Evolutionary conservation across 2,888 invertebrate genomes (phyloP).

Genomic region (Morinoia aosen): DNA sequence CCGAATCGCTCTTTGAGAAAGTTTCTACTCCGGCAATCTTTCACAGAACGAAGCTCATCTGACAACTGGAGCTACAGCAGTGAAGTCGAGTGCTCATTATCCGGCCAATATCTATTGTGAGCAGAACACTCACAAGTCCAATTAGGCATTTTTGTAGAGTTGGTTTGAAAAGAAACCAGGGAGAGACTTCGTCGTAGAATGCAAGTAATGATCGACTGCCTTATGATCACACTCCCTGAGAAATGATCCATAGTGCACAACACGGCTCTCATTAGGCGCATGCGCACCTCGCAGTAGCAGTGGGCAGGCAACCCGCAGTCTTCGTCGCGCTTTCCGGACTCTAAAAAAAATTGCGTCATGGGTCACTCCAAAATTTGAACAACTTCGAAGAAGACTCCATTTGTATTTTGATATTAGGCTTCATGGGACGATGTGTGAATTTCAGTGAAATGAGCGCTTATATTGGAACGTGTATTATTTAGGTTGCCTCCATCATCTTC

Average conservation of each 20-base stretch:
- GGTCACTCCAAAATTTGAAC: too few species aligned
- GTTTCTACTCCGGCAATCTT: not conserved
- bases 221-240: not conserved
- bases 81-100: not conserved
- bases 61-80: not conserved
- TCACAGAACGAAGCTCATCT: not conserved
- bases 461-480: not conserved
- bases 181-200: not conserved
- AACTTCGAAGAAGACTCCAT: too few species aligned
- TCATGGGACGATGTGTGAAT: too few species aligned
- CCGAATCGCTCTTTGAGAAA: not conserved
- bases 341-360: too few species aligned
- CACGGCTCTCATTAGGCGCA: too few species aligned
- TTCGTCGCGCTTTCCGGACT: too few species aligned
- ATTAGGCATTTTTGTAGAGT: not conserved
- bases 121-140: not conserved
- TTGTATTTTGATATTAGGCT: too few species aligned
- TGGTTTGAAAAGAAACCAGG: not conserved
- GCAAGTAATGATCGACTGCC: not conserved
- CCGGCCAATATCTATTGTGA: not conserved
- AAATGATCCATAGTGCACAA: not conserved
- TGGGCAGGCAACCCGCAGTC: too few species aligned
- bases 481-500: not conserved
- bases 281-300: too few species aligned
- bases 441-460: not conserved